These are phyloP conservation scores for Drosophila hawaiiensis DNA, from an alignment of 2,888 invertebrate species.

Conservation along the genomic window DNA sequence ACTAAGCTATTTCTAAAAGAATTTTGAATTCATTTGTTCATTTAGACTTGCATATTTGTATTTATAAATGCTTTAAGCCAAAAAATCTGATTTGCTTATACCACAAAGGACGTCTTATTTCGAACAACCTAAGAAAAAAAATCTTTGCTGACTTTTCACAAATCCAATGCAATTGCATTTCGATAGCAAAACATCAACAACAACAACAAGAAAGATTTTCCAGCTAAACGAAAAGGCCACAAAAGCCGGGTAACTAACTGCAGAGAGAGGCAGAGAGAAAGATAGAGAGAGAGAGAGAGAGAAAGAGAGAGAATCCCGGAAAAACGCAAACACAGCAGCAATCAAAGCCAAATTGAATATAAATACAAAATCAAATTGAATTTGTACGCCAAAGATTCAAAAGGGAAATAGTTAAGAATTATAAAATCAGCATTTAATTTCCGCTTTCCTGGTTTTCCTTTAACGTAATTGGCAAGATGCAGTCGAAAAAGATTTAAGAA, in stretches of 20 bases:
- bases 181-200: slow-evolving; percentile 1
- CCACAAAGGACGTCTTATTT: neutral
- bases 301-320: neutral
- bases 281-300: neutral
- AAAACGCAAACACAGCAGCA: slow-evolving; percentile 58
- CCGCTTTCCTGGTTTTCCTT: slow-evolving; percentile 5
- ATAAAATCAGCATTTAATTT: slow-evolving; percentile 27
- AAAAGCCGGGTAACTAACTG: slow-evolving; percentile 25
- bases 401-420: slow-evolving; percentile 25
- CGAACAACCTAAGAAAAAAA: neutral
- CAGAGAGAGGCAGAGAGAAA: neutral
- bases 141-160: slow-evolving; percentile 22
- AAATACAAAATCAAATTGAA: slow-evolving; percentile 75
- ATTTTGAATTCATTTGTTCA: neutral
- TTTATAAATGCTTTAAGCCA: neutral
- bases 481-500: neutral
- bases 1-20: neutral
- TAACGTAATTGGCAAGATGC: slow-evolving; percentile 49
- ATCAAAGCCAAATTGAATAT: slow-evolving; percentile 73
- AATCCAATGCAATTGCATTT: slow-evolving; percentile 43
- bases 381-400: slow-evolving; percentile 45
- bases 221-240: slow-evolving; percentile 26
- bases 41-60: neutral
- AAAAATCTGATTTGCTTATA: neutral
- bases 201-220: slow-evolving; percentile 28